These are phyloP conservation scores for Oreotrochilus melanogaster DNA, from an alignment of 2,113 vertebrate species.

Conservation along the genomic window DNA sequence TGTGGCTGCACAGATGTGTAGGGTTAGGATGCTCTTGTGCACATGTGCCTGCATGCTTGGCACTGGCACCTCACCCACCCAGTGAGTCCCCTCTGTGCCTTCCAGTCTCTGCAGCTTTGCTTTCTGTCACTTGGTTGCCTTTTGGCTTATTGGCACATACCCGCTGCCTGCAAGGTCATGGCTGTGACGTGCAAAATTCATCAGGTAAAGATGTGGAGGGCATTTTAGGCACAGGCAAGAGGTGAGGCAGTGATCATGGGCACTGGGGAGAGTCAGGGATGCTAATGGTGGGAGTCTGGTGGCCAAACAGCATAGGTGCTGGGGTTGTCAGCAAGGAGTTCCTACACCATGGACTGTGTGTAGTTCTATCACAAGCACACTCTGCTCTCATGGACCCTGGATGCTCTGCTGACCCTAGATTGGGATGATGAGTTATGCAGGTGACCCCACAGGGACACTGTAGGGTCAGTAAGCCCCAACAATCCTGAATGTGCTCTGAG, in stretches of 20 bases:
- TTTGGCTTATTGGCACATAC: accelerated
- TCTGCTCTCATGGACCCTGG: neutral
- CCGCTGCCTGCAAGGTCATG: accelerated
- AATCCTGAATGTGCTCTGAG: neutral
- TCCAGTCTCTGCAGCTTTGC: neutral
- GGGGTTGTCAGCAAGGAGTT: neutral
- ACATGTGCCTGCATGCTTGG: accelerated
- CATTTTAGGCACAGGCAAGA: neutral
- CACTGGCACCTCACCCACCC: neutral
- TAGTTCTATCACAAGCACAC: neutral
- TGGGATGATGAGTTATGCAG: neutral
- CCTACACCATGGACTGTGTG: neutral
- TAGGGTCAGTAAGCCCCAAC: neutral
- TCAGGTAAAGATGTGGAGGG: neutral
- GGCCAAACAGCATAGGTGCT: neutral
- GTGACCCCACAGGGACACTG: neutral
- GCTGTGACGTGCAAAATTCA: accelerated
- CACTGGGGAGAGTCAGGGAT: neutral
- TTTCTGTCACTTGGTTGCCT: neutral
- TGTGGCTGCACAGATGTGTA: accelerated
- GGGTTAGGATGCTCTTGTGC: neutral
- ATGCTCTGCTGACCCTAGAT: neutral
- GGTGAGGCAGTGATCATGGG: accelerated
- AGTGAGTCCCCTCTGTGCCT: accelerated
- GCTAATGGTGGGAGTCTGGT: neutral